Evolutionary conservation across 1,140 invertebrate genomes (phyloP).

Genomic region (Macrotrachela quadricornifera): DNA sequence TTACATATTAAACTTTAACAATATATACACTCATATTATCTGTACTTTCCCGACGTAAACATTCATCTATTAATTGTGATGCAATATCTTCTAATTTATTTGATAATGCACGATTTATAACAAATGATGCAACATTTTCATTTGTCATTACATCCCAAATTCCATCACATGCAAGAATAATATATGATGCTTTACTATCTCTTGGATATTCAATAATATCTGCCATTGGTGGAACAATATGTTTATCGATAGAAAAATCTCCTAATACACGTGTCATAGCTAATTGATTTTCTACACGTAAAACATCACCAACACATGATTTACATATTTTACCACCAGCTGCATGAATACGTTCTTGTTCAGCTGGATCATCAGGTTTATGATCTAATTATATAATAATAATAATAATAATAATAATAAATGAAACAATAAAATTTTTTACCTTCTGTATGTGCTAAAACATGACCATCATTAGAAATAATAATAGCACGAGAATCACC

Average conservation of each 20-base stretch:
- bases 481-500: constrained; percentile 83
- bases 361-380: constrained; percentile 68
- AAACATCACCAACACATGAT: constrained; percentile 50
- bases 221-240: constrained; percentile 83
- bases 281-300: constrained; percentile 48
- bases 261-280: constrained; percentile 85
- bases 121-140: constrained; percentile 79
- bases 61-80: no score
- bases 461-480: constrained; percentile 37
- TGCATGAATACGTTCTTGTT: constrained; percentile 75
- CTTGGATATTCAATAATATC: constrained; percentile 70
- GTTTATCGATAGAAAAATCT: constrained; percentile 88
- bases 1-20: no score
- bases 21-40: no score
- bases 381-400: constrained; percentile 81
- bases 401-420: constrained; percentile 30
- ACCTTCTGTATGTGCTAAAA: no score
- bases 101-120: constrained; percentile 22
- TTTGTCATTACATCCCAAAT: constrained; percentile 92
- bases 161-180: constrained; percentile 91
- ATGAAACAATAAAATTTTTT: no score
- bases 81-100: no score
- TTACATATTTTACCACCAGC: constrained; percentile 79
- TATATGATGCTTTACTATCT: constrained; percentile 39
- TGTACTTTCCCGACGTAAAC: no score